These are phyloP conservation scores for Hemistola chrysoprasaria DNA, from an alignment of 2,888 invertebrate species.

Conservation along the genomic window DNA sequence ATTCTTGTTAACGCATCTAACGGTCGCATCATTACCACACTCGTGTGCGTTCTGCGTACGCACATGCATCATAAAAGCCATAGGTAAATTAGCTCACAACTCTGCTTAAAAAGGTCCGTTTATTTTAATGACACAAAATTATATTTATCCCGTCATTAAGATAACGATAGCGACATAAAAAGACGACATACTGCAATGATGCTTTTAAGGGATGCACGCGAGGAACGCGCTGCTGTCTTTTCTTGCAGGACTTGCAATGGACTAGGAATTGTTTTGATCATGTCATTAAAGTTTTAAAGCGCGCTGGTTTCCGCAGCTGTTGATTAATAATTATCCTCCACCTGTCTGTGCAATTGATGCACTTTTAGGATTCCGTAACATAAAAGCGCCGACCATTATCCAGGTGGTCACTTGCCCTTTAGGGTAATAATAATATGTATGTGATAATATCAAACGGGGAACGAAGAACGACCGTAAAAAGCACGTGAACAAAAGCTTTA, in stretches of 20 bases:
- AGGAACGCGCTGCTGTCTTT: conserved; percentile 19
- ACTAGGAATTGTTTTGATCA: conserved; percentile 47
- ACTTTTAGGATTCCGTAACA: conserved; percentile 38
- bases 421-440: too few relatives aligned
- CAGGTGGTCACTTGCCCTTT: conserved; percentile 2
- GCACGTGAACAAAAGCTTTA: too few relatives aligned
- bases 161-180: conserved; percentile 6
- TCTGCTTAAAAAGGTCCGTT: conserved; percentile 8
- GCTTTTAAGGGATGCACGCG: conserved; percentile 36
- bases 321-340: conserved; percentile 62
- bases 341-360: conserved; percentile 54
- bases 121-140: conserved; percentile 12
- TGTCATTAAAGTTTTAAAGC: conserved; percentile 50
- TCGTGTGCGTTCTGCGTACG: conserved; percentile 6
- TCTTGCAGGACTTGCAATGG: conserved; percentile 32
- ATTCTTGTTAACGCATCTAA: conserved; percentile 19
- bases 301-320: conserved; percentile 63
- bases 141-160: conserved; percentile 11
- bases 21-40: conserved; percentile 11
- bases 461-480: too few relatives aligned
- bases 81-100: conserved; percentile 3
- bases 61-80: conserved; percentile 6
- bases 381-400: conserved; percentile 6
- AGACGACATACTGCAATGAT: conserved; percentile 27
- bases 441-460: neutral